These are phyloP conservation scores for Telmatherina bonti DNA, from an alignment of 2,797 vertebrate species.

Conservation along the genomic window DNA sequence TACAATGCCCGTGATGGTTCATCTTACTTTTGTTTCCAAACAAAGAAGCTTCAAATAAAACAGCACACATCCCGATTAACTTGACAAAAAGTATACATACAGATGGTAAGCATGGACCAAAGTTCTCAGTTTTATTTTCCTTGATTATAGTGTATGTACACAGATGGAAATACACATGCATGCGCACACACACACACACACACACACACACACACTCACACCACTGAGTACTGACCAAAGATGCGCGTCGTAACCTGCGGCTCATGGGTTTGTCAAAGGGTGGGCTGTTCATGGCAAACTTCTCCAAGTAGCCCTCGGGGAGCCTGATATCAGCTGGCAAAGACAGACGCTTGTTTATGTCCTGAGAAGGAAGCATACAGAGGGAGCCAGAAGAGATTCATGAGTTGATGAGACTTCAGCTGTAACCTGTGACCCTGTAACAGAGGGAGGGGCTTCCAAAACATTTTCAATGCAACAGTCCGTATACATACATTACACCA, in stretches of 20 bases:
- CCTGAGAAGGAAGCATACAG: slow-evolving; percentile 67
- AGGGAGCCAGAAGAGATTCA: background rate
- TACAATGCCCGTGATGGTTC: slow-evolving; percentile 37
- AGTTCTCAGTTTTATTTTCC: slow-evolving; percentile 23
- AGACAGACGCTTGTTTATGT: slow-evolving; percentile 88
- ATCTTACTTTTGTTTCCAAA: slow-evolving; percentile 40
- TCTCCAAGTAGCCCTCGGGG: slow-evolving; percentile 87
- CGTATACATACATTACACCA: background rate
- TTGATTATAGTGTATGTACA: slow-evolving; percentile 12
- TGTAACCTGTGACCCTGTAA: background rate
- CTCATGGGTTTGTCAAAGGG: slow-evolving; percentile 88
- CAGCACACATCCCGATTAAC: slow-evolving; percentile 19
- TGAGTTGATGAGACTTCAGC: background rate
- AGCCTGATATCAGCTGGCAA: slow-evolving; percentile 86
- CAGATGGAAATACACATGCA: slow-evolving; percentile 29
- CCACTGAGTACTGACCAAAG: slow-evolving; percentile 78
- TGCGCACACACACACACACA: slow-evolving; percentile 26
- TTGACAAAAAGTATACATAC: slow-evolving; percentile 1
- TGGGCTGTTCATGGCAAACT: slow-evolving; percentile 87
- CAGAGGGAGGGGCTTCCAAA: background rate
- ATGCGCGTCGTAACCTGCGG: slow-evolving; percentile 84
- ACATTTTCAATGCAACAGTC: background rate
- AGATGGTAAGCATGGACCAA: slow-evolving; percentile 2
- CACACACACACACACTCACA: slow-evolving; percentile 28
- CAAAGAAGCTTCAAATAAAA: slow-evolving; percentile 39